Base-by-base conservation (phyloP, 1,140 invertebrate species). In the Orchestia grillus region DNA sequence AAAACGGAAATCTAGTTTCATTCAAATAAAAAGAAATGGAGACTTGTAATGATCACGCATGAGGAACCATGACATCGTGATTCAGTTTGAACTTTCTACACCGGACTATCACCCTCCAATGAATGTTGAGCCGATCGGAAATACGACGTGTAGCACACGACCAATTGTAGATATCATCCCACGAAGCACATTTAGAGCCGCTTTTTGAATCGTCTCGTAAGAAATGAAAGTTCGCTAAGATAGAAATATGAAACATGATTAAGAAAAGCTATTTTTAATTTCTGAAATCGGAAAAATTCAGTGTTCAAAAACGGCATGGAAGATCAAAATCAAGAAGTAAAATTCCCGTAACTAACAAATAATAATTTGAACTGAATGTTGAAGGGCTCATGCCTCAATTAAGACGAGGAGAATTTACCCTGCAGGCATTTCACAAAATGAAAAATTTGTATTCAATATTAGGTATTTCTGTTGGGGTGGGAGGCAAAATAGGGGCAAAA, bases 71-170 rank as follows among this genome's bases (percentile, higher is more conserved):
- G 36, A 44, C 41, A 44, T 94, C 92, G 92, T 94, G 92, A 94
- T 94, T 94, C 92, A 45, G 92, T 94, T 94, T 45, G 92, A 28
- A 94, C 92, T 94, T 94, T 94, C 92, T 40, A 45, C 43, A 44
- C 41, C 92, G 92, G 92, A 94, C 47, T 94, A 94, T 42, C 92
- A 45, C 92, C 43, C 28, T 40, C 90, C 90, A 42, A 92, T 44
- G 90, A 42, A 92, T 44, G 92, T 94, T n/a, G 44, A 44, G 47
- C 92, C 16, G 47, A 6, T 40, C 92, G 92, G 36, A n/a, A 45
- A 94, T 94, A n/a, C 44, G 43, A 94, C 43, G 88, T 94, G 92
- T 42, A 94, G 47, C 44, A 44, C 41, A n/a, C 40, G 44, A 45
- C 44, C 16, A 44, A 36, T 28, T 6, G 92, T 36, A 40, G 92